Conservation (phyloP, 2,888 invertebrate species). For the Anodontia alba region DNA sequence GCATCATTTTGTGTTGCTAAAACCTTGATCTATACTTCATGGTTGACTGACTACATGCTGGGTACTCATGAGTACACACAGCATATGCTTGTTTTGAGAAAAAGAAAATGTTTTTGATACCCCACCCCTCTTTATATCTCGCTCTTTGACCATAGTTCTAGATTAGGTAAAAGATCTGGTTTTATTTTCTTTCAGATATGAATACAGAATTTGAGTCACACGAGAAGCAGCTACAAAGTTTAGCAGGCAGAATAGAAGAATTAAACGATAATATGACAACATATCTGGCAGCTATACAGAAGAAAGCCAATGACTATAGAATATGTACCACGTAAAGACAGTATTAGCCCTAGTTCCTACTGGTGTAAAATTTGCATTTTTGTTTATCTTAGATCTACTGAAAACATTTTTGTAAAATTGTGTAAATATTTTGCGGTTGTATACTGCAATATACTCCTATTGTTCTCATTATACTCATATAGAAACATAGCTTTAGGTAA, state of each 20-base stretch:
- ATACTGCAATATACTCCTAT: not conserved
- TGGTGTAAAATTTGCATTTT: not conserved
- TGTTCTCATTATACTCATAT: not conserved
- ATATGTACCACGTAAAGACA: constrained; percentile 72
- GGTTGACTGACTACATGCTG: too few species aligned
- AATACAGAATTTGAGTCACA: constrained; percentile 89
- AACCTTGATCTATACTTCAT: too few species aligned
- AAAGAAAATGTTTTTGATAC: too few species aligned
- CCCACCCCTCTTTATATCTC: too few species aligned
- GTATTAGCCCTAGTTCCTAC: not conserved
- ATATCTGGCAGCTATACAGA: constrained; percentile 86
- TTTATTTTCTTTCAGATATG: constrained; percentile 85
- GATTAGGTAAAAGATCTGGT: too few species aligned
- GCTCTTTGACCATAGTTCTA: too few species aligned
- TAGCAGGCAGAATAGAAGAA: constrained; percentile 88
- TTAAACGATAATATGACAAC: constrained; percentile 88
- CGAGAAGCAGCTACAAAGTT: constrained; percentile 87
- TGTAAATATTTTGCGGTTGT: constrained; percentile 11
- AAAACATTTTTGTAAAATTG: not conserved
- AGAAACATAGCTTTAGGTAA: too few species aligned
- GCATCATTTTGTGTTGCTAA: too few species aligned
- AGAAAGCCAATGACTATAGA: constrained; percentile 73
- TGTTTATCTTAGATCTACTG: not conserved
- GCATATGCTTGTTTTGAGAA: too few species aligned
- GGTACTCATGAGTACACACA: too few species aligned